Evolutionary conservation across 1,140 invertebrate species (phyloP).

Genomic region (Hycleus phaleratus): DNA sequence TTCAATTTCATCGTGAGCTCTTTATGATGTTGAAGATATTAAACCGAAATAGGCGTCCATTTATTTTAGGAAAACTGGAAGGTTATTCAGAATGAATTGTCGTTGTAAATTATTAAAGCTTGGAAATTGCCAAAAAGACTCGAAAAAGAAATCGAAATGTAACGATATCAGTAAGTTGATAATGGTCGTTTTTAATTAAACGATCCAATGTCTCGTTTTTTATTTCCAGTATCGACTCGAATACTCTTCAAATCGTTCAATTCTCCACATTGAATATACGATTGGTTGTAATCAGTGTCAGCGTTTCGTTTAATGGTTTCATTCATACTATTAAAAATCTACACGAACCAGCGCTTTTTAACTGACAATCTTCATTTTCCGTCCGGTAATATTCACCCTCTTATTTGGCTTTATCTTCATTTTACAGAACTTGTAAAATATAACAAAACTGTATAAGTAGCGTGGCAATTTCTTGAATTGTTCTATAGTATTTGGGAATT

Average conservation of each 20-base stretch:
- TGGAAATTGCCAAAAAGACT: not conserved
- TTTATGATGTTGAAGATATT: slow-evolving; percentile 11
- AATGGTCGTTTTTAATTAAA: slow-evolving; percentile 4
- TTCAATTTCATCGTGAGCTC: slow-evolving; percentile 10
- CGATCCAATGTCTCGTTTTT: not conserved
- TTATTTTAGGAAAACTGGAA: slow-evolving; percentile 2
- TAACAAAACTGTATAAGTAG: not conserved
- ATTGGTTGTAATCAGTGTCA: slow-evolving; percentile 4
- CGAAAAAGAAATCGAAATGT: not conserved
- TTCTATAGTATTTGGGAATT: no score
- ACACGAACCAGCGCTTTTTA: slow-evolving; percentile 8
- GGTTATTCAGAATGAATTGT: slow-evolving; percentile 9
- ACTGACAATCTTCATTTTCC: not conserved
- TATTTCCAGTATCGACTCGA: not conserved
- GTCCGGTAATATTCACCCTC: not conserved
- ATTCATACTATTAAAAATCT: slow-evolving; percentile 12
- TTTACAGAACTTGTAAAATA: slow-evolving; percentile 1
- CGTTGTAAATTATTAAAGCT: slow-evolving; percentile 7
- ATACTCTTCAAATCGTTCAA: not conserved
- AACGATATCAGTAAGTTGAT: not conserved
- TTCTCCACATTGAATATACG: not conserved
- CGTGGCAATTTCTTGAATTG: not conserved
- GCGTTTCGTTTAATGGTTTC: slow-evolving; percentile 4
- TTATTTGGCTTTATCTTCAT: not conserved
- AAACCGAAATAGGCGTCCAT: slow-evolving; percentile 12